A percentile compares a stretch with the other conserved stretches of the same genome.
phyloP scores from a whole-genome alignment of 2,113 vertebrate species.

The Lipophrys pholis region DNA sequence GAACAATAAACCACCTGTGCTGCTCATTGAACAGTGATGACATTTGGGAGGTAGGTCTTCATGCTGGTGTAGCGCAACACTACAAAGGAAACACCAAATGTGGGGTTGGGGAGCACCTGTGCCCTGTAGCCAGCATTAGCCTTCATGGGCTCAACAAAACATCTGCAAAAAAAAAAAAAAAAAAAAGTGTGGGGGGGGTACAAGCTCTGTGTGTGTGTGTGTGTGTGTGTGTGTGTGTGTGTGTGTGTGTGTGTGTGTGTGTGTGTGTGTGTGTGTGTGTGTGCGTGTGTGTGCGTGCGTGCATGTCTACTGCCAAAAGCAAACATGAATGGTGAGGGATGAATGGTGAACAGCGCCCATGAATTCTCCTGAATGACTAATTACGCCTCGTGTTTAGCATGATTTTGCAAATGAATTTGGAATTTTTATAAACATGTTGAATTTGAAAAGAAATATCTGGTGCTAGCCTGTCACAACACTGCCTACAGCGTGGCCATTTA shows the following conservation, averaged over 20 bases:
- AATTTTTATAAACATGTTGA: constrained; percentile 43
- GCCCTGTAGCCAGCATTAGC: constrained; percentile 65
- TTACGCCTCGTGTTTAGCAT: constrained; percentile 56
- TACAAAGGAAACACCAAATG: constrained; percentile 66
- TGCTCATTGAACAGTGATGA: constrained; percentile 73
- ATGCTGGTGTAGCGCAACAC: constrained; percentile 46
- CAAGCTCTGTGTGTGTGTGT: constrained; percentile 21
- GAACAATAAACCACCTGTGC: constrained; percentile 81
- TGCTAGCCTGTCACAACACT: constrained; percentile 14
- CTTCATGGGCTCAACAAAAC: constrained; percentile 58
- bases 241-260: constrained; percentile 14
- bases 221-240: constrained; percentile 14
- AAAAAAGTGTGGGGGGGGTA: constrained; percentile 24
- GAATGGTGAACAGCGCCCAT: constrained; percentile 64
- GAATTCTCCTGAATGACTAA: constrained; percentile 71
- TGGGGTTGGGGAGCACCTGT: constrained; percentile 66
- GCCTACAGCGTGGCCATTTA: background rate
- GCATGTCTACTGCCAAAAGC: constrained; percentile 52
- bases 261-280: constrained; percentile 18
- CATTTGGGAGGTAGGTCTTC: constrained; percentile 68
- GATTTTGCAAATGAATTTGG: constrained; percentile 61
- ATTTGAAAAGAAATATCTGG: constrained; percentile 33
- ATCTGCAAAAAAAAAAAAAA: constrained; percentile 43
- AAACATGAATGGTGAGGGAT: constrained; percentile 62
- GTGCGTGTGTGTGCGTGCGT: constrained; percentile 1